These are phyloP conservation scores for Catamblyrhynchus diadema DNA, from an alignment of 2,797 vertebrate genomes.

Conservation along the genomic window DNA sequence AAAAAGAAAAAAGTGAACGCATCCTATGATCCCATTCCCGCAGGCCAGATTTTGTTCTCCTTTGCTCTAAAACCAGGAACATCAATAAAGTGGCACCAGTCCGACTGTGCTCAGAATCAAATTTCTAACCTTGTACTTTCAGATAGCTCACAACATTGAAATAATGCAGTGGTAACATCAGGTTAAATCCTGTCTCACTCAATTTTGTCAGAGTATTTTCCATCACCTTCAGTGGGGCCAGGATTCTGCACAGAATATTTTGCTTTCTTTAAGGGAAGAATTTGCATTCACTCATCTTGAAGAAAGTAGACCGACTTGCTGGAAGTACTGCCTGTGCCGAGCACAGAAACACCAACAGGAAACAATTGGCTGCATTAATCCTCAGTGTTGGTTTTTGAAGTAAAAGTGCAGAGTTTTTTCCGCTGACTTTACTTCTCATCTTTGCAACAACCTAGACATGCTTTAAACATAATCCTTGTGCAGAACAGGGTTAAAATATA, in stretches of 20 bases:
- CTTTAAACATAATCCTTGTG: not conserved
- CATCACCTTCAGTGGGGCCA: not conserved
- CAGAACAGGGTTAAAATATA: not conserved
- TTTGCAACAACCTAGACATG: not conserved
- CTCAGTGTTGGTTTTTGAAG: not conserved
- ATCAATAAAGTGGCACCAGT: slow-evolving; percentile 17
- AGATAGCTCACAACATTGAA: not conserved
- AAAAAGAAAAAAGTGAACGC: not conserved
- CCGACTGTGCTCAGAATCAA: not conserved
- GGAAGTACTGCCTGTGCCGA: not conserved
- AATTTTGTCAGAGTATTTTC: not conserved
- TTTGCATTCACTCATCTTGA: not conserved
- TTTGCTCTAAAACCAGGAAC: not conserved
- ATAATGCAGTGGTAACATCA: not conserved
- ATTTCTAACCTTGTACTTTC: not conserved
- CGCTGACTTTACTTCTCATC: not conserved
- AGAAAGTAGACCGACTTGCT: not conserved
- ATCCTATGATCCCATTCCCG: not conserved
- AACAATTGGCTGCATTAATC: not conserved
- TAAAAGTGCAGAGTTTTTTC: not conserved
- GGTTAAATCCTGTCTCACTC: not conserved
- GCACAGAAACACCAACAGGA: not conserved
- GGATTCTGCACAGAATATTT: slow-evolving; percentile 6
- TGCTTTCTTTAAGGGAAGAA: not conserved
- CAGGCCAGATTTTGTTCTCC: slow-evolving; percentile 21